Evolutionary conservation across 2,888 invertebrate species (phyloP).

Genomic region (Phoronis australis): DNA sequence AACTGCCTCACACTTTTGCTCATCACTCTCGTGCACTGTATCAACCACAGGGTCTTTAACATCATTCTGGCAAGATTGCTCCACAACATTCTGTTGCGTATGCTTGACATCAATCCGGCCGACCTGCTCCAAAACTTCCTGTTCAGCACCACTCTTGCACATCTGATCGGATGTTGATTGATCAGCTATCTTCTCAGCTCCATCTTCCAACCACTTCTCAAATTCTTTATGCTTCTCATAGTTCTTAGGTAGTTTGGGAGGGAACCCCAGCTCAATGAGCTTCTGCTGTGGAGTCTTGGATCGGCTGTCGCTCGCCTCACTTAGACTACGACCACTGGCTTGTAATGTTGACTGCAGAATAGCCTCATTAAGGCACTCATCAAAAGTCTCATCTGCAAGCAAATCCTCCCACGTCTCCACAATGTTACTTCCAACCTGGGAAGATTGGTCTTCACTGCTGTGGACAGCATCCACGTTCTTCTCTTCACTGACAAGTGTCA

Average conservation of each 20-base stretch:
- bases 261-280: background rate
- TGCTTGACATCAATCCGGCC: background rate
- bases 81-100: background rate
- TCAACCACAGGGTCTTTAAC: background rate
- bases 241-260: background rate
- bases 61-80: no score
- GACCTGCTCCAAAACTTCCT: background rate
- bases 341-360: no score
- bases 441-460: no score
- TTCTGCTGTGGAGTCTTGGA: background rate
- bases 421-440: no score
- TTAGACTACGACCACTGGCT: no score
- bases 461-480: no score
- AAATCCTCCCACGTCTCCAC: no score
- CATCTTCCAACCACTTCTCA: background rate
- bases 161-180: background rate
- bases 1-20: no score
- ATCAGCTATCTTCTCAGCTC: background rate
- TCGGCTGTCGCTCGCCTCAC: no score
- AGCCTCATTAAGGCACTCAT: no score
- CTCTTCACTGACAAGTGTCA: no score
- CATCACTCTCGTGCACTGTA: background rate
- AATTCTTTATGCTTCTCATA: background rate
- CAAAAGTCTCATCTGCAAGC: no score
- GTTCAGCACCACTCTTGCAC: background rate